These are phyloP conservation scores for Penaeus vannamei DNA, from an alignment of 1,140 invertebrate genomes.

Conservation along the genomic window DNA sequence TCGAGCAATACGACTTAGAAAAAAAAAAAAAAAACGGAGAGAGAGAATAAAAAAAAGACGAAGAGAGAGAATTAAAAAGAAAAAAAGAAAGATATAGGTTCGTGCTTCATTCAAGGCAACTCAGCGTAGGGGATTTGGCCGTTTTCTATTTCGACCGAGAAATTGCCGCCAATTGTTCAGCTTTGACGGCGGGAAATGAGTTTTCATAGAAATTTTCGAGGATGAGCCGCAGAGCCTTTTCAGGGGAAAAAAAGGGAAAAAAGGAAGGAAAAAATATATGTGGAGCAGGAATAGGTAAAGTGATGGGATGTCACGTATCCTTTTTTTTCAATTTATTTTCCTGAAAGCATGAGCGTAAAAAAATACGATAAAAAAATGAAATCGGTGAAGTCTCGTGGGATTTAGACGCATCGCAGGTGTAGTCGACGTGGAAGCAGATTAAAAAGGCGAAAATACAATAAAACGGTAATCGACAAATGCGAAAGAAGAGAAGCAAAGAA, in stretches of 20 bases:
- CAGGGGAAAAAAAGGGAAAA: too few relatives aligned
- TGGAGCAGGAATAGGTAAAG: slow-evolving; percentile 57
- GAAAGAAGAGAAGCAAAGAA: background rate
- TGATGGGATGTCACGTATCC: slow-evolving; percentile 57
- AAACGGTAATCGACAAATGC: too few relatives aligned
- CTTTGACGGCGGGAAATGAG: slow-evolving; percentile 64
- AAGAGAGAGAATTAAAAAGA: background rate
- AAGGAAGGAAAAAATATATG: slow-evolving; percentile 29
- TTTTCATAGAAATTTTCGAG: slow-evolving; percentile 63
- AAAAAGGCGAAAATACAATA: too few relatives aligned
- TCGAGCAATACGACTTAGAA: background rate
- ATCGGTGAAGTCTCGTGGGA: too few relatives aligned
- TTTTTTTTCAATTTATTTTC: background rate
- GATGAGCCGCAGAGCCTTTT: slow-evolving; percentile 55
- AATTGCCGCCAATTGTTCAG: slow-evolving; percentile 64
- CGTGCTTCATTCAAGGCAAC: slow-evolving; percentile 48
- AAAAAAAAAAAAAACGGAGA: background rate
- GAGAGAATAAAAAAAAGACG: background rate
- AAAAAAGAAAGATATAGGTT: background rate
- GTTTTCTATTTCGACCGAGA: slow-evolving; percentile 63
- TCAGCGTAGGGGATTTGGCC: slow-evolving; percentile 56
- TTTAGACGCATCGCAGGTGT: too few relatives aligned
- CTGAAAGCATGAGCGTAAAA: background rate
- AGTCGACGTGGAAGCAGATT: too few relatives aligned
- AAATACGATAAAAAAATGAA: too few relatives aligned